These are phyloP conservation scores for Dicaeum eximium DNA, from an alignment of 2,113 vertebrate species.

Conservation along the genomic window DNA sequence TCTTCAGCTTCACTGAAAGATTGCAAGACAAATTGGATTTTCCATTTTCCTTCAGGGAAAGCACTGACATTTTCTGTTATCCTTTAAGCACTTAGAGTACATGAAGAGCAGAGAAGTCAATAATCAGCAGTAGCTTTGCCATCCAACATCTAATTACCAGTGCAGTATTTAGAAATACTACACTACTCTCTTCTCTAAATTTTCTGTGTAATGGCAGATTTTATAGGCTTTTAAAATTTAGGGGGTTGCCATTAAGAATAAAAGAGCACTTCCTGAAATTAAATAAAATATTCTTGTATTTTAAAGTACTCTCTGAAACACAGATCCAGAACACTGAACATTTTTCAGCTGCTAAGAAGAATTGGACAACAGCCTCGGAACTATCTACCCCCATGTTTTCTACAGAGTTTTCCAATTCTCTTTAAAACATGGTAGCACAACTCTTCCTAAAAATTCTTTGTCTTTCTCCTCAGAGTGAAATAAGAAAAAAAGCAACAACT, in stretches of 20 bases:
- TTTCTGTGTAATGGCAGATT: background rate
- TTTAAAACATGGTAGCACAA: background rate
- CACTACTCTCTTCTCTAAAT: background rate
- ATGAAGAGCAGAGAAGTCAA: slow-evolving; percentile 50
- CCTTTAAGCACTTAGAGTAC: background rate
- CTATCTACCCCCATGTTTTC: background rate
- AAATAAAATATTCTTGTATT: background rate
- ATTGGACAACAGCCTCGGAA: background rate
- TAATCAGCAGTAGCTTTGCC: background rate
- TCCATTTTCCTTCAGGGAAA: slow-evolving; percentile 30
- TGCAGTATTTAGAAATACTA: background rate
- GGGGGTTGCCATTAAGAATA: background rate
- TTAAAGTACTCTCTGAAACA: background rate
- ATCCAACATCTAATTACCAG: slow-evolving; percentile 14
- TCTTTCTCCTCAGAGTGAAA: background rate
- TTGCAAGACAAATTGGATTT: slow-evolving; percentile 24
- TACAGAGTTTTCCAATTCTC: background rate
- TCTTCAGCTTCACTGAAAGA: background rate
- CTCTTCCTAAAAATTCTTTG: background rate
- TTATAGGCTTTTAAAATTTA: background rate
- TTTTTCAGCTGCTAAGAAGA: background rate
- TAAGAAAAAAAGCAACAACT: background rate
- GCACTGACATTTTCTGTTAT: slow-evolving; percentile 43
- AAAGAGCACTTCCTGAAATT: background rate
- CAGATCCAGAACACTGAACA: background rate